Evolutionary conservation across 1,140 invertebrate genomes (phyloP), one percentile per base, ranked within the genome.

Genomic region (Mizuhopecten yessoensis): DNA sequence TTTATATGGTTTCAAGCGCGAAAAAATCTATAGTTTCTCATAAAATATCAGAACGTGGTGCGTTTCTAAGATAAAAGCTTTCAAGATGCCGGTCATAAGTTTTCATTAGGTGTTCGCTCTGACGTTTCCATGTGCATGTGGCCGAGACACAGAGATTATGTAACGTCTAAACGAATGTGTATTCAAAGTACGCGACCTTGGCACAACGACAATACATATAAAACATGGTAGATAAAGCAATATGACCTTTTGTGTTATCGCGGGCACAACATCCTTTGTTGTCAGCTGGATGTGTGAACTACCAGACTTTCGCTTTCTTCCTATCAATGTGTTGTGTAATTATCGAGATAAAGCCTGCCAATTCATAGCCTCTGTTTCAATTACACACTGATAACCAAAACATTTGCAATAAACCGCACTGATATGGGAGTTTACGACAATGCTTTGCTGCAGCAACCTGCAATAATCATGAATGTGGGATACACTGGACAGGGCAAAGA

Each of bases 101-200:
- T 75, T 75, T 75, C 57, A 75, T 75, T 75, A 75, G 57, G 57
- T n/a, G 57, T 29, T 75, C n/a, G 57, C n/a, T 75, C 57, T 75
- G 57, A 75, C 57, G 57, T 29, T 75, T 75, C 57, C 57, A 5
- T 75, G 57, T 75, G 57, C 57, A 75, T 75, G 57, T 75, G 57
- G 57, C n/a, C 57, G 57, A 75, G 57, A 29, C 57, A 75, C n/a
- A 75, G 57, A n/a, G 57, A 75, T 75, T 75, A 75, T 75, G 57
- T 75, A 75, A 75, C 57, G 57, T 75, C 23, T 75, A 75, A 75
- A 75, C 5, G 57, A 75, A 75, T 75, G 57, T 1, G 23, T 75
- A 75, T 75, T 75, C 57, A 75, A 75, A 75, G 57, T 75, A 75
- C 57, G 57, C n/a, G 57, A 75, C 57, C 57, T 75, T 75, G 57